Conservation (phyloP, 1,140 invertebrate species). For the Solenopsis invicta region DNA sequence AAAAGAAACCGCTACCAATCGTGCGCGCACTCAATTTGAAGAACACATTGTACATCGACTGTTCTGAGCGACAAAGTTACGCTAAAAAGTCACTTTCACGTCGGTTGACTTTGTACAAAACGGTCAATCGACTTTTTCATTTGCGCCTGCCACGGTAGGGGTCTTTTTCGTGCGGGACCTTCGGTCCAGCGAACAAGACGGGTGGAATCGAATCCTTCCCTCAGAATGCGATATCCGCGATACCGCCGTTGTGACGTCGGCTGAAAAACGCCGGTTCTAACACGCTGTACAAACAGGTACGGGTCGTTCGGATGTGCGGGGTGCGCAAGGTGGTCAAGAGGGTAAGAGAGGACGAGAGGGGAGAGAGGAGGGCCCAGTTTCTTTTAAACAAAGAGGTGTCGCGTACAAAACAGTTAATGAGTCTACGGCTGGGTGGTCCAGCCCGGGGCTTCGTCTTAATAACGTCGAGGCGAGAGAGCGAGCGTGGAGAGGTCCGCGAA, state of each 20-base stretch:
- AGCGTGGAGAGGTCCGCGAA: conserved; percentile 70
- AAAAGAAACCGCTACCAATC: neutral
- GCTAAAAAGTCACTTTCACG: conserved; percentile 17
- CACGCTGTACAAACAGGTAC: conserved; percentile 74
- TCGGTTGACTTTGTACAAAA: conserved; percentile 53
- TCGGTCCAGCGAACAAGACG: conserved; percentile 25
- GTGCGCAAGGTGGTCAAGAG: conserved; percentile 51
- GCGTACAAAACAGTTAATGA: conserved; percentile 86
- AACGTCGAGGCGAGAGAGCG: conserved; percentile 82
- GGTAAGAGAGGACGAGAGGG: conserved; percentile 36
- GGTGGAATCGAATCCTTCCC: conserved; percentile 55
- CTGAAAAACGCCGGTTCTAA: conserved; percentile 62
- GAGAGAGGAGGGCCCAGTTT: conserved; percentile 69
- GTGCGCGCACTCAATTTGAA: neutral
- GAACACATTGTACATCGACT: neutral
- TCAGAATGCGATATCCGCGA: conserved; percentile 58
- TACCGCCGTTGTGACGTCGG: conserved; percentile 1
- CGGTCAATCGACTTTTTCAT: conserved; percentile 53
- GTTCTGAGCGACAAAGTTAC: neutral
- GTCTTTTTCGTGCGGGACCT: conserved; percentile 18
- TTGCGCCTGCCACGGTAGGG: conserved; percentile 17
- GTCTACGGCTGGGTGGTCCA: conserved; percentile 86
- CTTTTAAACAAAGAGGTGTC: conserved; percentile 84
- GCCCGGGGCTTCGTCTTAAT: conserved; percentile 84
- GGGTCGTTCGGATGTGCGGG: conserved; percentile 39